Evolutionary conservation across 2,113 vertebrate genomes (phyloP).

Genomic region (Uropsilus gracilis): DNA sequence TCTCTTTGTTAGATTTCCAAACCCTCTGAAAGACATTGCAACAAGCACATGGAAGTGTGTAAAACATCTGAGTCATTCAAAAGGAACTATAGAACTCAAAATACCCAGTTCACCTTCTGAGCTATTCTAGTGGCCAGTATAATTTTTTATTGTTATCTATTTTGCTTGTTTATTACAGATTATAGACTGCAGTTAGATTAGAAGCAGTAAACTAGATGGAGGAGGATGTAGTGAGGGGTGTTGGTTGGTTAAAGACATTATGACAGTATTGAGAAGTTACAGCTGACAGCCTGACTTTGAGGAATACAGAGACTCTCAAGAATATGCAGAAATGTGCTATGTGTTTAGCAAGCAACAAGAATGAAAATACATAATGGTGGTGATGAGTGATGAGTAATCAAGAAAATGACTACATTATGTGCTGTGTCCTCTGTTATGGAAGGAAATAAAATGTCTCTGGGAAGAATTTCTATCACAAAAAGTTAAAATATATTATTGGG

Average conservation of each 20-base stretch:
- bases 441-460: conserved; percentile 35
- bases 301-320: background rate
- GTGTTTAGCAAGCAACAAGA: conserved; percentile 30
- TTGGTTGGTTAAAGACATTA: background rate
- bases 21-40: background rate
- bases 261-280: background rate
- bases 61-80: background rate
- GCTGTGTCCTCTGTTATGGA: background rate
- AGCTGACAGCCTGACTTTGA: background rate
- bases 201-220: background rate
- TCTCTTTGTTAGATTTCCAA: background rate
- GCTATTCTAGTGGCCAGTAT: background rate
- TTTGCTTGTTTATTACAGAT: background rate
- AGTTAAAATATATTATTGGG: background rate
- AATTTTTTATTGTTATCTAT: background rate
- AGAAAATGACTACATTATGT: background rate
- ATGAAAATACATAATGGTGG: background rate
- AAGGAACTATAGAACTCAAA: background rate
- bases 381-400: conserved; percentile 61
- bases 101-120: background rate
- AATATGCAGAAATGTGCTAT: background rate
- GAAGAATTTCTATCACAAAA: conserved; percentile 18
- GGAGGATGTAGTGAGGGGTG: background rate
- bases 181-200: background rate
- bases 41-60: background rate